phyloP scores from a whole-genome alignment of 2,113 vertebrate genomes.

The Muntiacus reevesi region DNA sequence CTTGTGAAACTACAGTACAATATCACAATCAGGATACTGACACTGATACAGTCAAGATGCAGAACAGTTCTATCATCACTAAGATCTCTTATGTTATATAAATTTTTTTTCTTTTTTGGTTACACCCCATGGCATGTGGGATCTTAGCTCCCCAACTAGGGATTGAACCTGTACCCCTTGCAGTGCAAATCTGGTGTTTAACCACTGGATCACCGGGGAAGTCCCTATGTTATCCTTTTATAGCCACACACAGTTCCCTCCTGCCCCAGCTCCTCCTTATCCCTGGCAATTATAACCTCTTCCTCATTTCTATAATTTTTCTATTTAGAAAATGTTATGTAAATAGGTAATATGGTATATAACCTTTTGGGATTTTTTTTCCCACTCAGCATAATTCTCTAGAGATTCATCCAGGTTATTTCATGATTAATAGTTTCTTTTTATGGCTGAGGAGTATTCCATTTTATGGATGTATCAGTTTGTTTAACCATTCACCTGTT shows the following conservation, averaged over 20 bases:
- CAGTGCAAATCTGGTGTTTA: neutral
- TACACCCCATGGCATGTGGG: neutral
- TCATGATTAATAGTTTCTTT: neutral
- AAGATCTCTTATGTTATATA: neutral
- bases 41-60: neutral
- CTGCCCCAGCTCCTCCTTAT: neutral
- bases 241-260: neutral
- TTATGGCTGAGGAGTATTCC: neutral
- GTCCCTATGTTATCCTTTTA: neutral
- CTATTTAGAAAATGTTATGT: slow-evolving; percentile 6
- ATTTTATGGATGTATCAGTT: neutral
- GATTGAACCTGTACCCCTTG: neutral
- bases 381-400: neutral
- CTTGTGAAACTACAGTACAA: neutral
- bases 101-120: neutral
- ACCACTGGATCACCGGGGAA: neutral
- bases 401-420: neutral
- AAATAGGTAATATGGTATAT: neutral
- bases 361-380: neutral
- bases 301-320: neutral
- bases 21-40: neutral
- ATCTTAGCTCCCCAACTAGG: neutral
- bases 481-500: slow-evolving; percentile 17
- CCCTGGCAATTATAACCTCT: neutral
- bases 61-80: neutral